A percentile compares a stretch with the other conserved stretches of the same genome.
Conservation (phyloP, 2,113 vertebrate genomes). For the Cathartes aura region DNA sequence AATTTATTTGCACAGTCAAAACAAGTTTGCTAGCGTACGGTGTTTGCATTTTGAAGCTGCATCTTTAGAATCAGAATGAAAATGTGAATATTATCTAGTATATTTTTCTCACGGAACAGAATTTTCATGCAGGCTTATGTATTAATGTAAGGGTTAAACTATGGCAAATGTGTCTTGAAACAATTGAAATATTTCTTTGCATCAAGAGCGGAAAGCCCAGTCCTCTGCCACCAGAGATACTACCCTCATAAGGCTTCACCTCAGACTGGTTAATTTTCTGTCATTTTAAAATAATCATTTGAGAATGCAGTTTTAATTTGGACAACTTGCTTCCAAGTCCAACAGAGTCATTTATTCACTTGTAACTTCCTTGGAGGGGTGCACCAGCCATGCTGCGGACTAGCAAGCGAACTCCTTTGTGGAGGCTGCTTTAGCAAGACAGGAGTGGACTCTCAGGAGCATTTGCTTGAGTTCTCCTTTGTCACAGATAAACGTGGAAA, state of each 20-base stretch:
- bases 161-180: background rate
- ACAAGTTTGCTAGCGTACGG: rapidly evolving
- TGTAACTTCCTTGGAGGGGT: background rate
- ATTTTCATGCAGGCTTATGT: background rate
- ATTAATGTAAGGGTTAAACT: background rate
- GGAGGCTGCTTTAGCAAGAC: background rate
- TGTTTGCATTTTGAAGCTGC: background rate
- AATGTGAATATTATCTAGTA: background rate
- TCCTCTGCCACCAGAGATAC: background rate
- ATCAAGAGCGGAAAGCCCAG: background rate
- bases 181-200: background rate
- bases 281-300: background rate
- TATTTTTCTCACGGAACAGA: background rate
- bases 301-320: background rate
- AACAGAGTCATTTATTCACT: background rate
- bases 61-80: background rate
- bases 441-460: background rate
- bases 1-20: background rate
- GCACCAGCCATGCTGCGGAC: background rate
- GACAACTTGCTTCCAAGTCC: background rate
- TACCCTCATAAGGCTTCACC: background rate
- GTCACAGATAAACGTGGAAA: background rate
- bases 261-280: background rate
- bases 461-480: background rate
- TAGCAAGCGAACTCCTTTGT: background rate